Evolutionary conservation across 2,888 invertebrate genomes (phyloP), one percentile per base, ranked within the genome.

Genomic region (Agrochola macilenta): DNA sequence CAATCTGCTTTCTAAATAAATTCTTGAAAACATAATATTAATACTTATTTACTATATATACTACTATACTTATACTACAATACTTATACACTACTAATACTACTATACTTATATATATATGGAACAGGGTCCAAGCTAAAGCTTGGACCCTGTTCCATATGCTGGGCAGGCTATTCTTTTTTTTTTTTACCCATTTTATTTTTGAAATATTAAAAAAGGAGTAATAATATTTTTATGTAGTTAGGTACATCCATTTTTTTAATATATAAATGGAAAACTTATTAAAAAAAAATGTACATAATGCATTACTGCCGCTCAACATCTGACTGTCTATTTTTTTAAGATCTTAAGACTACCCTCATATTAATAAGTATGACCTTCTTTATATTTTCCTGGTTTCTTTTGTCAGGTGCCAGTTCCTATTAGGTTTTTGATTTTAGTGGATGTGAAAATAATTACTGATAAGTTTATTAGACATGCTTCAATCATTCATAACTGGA

Each of bases 401-500:
- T 26, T 61, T 81, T 65, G 26, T 61, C 54, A 79, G 76, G 46
- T 76, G 54, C 23, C 64, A 81, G 58, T 79, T 65, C 14, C 54
- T 61, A 61, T n/a, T 46, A 66, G 4, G 23, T 39, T 81, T n/a
- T 75, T 57, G 23, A 54, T 65, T 73, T 11, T 35, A 39, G 14
- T 54, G 26, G n/a, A 54, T 46, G 26, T 1, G 0, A 54, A 79
- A 75, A 66, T 79, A 52, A 81, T 75, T 66, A 75, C 64, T 75
- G 52, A 60, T 49, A 61, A 66, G 23, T 81, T 76, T 58, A 76
- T 64, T 69, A 75, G 11, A 75, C 69, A 58, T 5, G 20, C 35
- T 79, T 69, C 49, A 66, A 74, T 61, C 20, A n/a, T 64, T 61
- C 20, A n/a, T 64, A 73, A 78, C 65, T 84, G 74, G 52, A 79